phyloP scores from a whole-genome alignment of 1,140 invertebrate species.

The Liolophura sinensis region DNA sequence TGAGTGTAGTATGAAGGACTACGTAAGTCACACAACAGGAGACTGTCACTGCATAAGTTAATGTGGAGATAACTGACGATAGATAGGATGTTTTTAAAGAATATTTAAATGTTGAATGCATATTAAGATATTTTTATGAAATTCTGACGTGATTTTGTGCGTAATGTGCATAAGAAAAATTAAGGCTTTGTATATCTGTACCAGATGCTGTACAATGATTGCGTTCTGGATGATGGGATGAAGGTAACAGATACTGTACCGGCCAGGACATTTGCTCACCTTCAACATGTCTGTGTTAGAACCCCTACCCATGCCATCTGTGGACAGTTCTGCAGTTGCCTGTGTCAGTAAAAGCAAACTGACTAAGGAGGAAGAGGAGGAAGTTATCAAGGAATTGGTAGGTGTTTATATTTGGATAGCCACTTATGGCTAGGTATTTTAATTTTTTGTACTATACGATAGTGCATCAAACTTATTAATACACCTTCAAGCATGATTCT shows the following conservation, averaged over 20 bases:
- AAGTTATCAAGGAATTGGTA: constrained; percentile 15
- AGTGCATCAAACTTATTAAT: not conserved
- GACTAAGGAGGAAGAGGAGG: constrained; percentile 11
- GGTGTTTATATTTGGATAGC: no score
- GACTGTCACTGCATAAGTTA: no score
- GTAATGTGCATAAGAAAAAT: no score
- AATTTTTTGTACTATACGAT: not conserved
- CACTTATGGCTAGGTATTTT: no score
- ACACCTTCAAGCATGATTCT: not conserved
- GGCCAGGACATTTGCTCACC: not conserved
- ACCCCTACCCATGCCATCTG: not conserved
- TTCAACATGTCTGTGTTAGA: constrained; percentile 1
- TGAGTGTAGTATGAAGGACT: no score
- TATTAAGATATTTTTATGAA: no score
- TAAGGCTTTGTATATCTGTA: no score
- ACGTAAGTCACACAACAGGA: no score
- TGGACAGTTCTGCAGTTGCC: not conserved
- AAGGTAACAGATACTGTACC: not conserved
- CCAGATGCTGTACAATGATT: not conserved
- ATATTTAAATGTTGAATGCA: no score
- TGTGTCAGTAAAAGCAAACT: constrained; percentile 5
- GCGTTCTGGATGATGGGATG: not conserved
- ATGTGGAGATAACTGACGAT: no score
- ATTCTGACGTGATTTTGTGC: no score
- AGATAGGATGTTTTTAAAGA: no score